Percentiles rank a stretch among this genome's conserved stretches.
These are phyloP conservation scores for Cervus canadensis DNA, from an alignment of 2,113 vertebrate species.

Conservation along the genomic window DNA sequence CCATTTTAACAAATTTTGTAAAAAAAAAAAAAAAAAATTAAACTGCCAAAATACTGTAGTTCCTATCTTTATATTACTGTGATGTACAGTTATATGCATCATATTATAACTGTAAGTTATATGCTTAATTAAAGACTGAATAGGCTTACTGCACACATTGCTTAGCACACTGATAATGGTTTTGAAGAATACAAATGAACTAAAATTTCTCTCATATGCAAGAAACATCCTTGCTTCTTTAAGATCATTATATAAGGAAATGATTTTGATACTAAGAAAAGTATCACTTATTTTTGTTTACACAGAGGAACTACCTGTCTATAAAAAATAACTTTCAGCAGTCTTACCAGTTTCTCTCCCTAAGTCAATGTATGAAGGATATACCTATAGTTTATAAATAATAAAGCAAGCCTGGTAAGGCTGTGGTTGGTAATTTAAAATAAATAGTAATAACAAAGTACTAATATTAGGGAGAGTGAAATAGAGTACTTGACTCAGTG, in stretches of 20 bases:
- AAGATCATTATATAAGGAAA: constrained; percentile 30
- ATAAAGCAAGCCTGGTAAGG: neutral
- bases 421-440: neutral
- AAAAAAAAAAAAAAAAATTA: neutral
- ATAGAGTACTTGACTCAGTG: neutral
- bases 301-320: neutral
- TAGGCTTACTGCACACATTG: neutral
- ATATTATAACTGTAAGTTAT: neutral
- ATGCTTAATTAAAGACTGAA: constrained; percentile 1
- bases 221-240: constrained; percentile 23
- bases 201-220: constrained; percentile 3
- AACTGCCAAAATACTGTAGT: neutral
- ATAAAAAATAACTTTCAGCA: constrained; percentile 25
- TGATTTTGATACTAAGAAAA: constrained; percentile 26
- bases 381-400: neutral
- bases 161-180: neutral
- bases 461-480: neutral
- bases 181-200: constrained; percentile 19
- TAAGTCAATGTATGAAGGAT: neutral
- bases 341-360: constrained; percentile 30
- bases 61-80: neutral
- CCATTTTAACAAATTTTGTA: neutral
- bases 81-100: neutral
- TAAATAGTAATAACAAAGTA: constrained; percentile 18
- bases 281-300: neutral